Evolutionary conservation across 2,888 invertebrate species (phyloP).

Genomic region (Eupithecia tripunctaria): DNA sequence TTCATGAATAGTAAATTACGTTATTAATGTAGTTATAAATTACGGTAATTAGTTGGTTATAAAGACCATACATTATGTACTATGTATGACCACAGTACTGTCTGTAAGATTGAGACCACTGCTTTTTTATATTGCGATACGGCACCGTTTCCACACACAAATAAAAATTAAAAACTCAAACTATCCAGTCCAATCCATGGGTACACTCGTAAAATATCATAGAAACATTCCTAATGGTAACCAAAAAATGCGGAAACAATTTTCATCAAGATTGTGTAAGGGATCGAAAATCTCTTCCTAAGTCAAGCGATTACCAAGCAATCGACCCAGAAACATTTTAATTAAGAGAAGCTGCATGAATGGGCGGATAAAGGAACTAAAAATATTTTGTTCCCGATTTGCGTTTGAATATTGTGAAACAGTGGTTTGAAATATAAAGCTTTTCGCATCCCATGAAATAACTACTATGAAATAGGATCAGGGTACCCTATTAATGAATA

Average conservation of each 20-base stretch:
- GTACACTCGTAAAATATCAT: background rate
- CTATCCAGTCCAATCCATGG: background rate
- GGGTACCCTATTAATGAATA: background rate
- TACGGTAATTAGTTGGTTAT: too few relatives aligned
- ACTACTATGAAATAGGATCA: background rate
- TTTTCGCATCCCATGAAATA: background rate
- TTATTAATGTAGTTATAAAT: too few relatives aligned
- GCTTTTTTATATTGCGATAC: too few relatives aligned
- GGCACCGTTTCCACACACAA: background rate
- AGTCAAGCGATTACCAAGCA: slow-evolving; percentile 33
- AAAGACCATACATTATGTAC: too few relatives aligned
- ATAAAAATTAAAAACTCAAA: background rate
- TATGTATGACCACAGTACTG: too few relatives aligned
- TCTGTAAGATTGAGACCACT: too few relatives aligned
- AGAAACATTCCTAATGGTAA: background rate
- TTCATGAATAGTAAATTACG: too few relatives aligned
- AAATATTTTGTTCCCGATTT: slow-evolving; percentile 21
- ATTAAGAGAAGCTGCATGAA: slow-evolving; percentile 28
- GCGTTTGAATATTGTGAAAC: background rate
- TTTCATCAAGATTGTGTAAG: slow-evolving; percentile 19
- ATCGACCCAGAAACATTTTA: slow-evolving; percentile 38
- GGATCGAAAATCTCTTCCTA: slow-evolving; percentile 21
- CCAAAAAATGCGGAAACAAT: slow-evolving; percentile 21
- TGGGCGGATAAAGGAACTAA: slow-evolving; percentile 21
- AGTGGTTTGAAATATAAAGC: background rate